Conservation (phyloP, 2,797 vertebrate species). For the Vultur gryphus region DNA sequence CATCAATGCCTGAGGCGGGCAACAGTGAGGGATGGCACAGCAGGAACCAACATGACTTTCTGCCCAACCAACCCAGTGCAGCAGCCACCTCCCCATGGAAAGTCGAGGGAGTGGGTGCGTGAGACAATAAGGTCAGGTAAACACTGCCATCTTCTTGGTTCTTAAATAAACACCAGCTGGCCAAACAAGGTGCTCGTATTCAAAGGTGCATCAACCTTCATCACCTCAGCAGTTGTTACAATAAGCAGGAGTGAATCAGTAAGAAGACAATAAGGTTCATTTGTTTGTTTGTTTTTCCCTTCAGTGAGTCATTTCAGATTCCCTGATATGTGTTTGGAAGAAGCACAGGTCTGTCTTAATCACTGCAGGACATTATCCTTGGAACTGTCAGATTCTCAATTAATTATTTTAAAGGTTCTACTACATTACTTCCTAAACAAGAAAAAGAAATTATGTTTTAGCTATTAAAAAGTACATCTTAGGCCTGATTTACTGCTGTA, state of each 20-base stretch:
- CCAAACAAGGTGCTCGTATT: neutral
- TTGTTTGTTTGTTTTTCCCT: neutral
- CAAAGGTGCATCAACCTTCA: neutral
- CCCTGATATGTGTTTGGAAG: neutral
- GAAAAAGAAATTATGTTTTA: neutral
- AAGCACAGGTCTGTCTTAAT: neutral
- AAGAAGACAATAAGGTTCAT: neutral
- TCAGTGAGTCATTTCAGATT: neutral
- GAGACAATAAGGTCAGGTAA: neutral
- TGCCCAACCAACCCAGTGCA: neutral
- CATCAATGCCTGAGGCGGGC: neutral
- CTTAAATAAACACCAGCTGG: neutral
- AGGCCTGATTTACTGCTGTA: neutral
- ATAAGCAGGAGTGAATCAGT: neutral
- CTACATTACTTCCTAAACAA: neutral
- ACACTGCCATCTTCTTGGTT: neutral
- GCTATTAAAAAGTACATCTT: neutral
- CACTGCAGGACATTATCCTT: neutral
- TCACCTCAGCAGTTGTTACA: neutral
- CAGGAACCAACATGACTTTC: neutral
- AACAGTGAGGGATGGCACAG: accelerated
- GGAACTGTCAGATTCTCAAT: neutral
- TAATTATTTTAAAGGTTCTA: neutral
- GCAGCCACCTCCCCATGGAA: neutral
- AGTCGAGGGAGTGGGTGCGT: accelerated